A percentile compares a stretch with the other conserved stretches of the same genome.
Evolutionary conservation across 2,888 invertebrate genomes (phyloP).

Genomic region (Palloptera scutellata): DNA sequence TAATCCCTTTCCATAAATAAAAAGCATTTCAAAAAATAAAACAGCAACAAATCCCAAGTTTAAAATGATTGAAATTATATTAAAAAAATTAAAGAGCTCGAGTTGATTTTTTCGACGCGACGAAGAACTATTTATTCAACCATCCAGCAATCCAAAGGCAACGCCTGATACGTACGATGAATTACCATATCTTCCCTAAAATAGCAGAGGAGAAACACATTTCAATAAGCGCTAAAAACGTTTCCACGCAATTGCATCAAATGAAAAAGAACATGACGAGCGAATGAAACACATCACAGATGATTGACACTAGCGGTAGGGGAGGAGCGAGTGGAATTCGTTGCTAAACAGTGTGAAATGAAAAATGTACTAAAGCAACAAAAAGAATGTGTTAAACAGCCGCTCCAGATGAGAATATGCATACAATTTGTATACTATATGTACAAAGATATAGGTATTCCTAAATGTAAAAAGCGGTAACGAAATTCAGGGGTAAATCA

Average conservation of each 20-base stretch:
- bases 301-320: background rate
- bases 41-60: conserved; percentile 28
- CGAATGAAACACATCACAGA: background rate
- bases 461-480: conserved; percentile 5
- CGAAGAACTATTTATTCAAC: no score
- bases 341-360: background rate
- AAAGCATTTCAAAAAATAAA: conserved; percentile 19
- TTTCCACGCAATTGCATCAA: conserved; percentile 38
- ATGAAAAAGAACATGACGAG: conserved; percentile 10
- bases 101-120: no score
- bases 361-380: background rate
- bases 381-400: background rate
- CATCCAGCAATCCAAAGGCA: background rate
- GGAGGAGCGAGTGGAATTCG: background rate
- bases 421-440: no score
- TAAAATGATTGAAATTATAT: conserved; percentile 5
- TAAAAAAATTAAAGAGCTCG: no score
- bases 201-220: conserved; percentile 17
- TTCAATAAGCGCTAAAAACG: conserved; percentile 38
- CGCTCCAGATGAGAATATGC: background rate
- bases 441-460: conserved; percentile 12
- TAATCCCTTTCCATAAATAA: conserved; percentile 42
- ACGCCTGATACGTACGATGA: conserved; percentile 11
- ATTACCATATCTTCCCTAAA: conserved; percentile 28
- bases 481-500: conserved; percentile 51